Base-by-base conservation (phyloP, 2,797 vertebrate species). In the Simalia tracyae region DNA sequence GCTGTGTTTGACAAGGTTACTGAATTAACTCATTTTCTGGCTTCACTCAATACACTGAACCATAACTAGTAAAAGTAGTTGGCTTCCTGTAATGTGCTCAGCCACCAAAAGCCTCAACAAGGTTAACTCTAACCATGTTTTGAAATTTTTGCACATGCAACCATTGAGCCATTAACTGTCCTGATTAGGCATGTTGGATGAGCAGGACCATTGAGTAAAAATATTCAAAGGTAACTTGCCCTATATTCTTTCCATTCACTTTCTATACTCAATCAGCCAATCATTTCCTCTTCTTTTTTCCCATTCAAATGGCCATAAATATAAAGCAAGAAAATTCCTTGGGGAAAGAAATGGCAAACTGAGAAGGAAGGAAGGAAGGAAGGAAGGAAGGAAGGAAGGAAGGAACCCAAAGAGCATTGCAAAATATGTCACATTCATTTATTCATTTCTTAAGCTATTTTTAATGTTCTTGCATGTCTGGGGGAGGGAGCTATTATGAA, bases 381-480 rank as follows among this genome's bases (percentile, higher is more conserved):
- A 0, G 50, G 50, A 5, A 50, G 50, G 89, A 76, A 4, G 46
- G 93, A 42, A 11, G n/a, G 4, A 50, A 54, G 50, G 5, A 7
- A 54, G 50, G 50, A 54, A 0, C 0, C 3, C 28, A 60, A 90
- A 87, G 92, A 93, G 95, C 93, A 93, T 64, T n/a, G 90, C 36
- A 87, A 57, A 92, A 95, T 0, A 84, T 95, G 60, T 5, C 92
- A 92, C 91, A 88, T 91, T 64, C 95, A n/a, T 14, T 95, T 94
- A 89, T 92, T 64, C 95, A 26, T 15, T 95, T 94, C 90, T 92
- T 93, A 93, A 86, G 81, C 89, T 61, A 26, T 87, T 94, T 96
- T 92, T 94, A 91, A 81, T 90, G 54, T 3, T 87, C 36, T 91
- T 85, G 57, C 8, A 61, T 84, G 93, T 95, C 91, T 60, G 0